Conservation (phyloP, 2,113 vertebrate species). For the Anguilla rostrata region DNA sequence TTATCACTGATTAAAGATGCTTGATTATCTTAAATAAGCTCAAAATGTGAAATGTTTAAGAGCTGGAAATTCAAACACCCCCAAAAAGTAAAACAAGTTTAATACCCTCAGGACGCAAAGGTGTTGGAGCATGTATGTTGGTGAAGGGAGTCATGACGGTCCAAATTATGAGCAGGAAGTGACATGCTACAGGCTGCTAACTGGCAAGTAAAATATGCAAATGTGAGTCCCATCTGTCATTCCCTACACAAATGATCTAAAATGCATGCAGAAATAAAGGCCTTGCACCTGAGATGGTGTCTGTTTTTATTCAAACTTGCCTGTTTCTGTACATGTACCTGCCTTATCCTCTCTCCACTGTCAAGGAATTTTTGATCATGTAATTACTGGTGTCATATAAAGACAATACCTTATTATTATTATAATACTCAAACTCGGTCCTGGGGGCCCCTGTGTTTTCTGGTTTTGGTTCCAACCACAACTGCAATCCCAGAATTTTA, state of each 20-base stretch:
- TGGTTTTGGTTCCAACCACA: no score
- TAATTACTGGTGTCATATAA: no score
- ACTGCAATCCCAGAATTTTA: no score
- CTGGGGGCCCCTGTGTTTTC: no score
- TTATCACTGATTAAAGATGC: background rate
- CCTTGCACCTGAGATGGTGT: background rate
- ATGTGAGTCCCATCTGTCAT: constrained; percentile 6
- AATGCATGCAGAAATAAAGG: background rate
- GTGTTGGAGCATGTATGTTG: background rate
- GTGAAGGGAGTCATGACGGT: background rate
- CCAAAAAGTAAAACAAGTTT: background rate
- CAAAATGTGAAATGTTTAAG: background rate
- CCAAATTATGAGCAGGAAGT: background rate
- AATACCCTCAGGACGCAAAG: background rate
- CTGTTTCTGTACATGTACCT: background rate
- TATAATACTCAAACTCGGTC: no score
- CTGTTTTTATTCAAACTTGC: background rate
- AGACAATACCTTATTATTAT: no score
- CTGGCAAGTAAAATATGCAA: background rate
- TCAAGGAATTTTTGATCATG: no score
- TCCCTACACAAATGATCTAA: constrained; percentile 1
- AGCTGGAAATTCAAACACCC: background rate
- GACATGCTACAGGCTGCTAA: background rate
- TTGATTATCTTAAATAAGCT: background rate
- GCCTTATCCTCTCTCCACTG: background rate